Evolutionary conservation across 53 echinoderm and acorn worm genomes (phyloP).

Genomic region (Echinarachnius parma): DNA sequence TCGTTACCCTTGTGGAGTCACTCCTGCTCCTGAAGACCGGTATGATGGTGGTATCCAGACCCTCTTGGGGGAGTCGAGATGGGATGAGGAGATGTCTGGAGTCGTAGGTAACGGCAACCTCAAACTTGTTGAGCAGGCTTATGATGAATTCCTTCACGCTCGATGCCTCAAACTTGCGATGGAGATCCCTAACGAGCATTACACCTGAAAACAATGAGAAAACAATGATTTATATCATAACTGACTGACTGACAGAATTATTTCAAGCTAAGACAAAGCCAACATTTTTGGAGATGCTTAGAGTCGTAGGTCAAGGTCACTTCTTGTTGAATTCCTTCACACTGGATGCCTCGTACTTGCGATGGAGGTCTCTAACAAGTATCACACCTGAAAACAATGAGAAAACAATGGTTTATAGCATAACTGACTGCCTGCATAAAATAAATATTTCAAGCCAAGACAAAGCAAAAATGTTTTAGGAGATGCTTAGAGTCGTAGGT

Average conservation of each 20-base stretch:
- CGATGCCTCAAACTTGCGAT: constrained; percentile 85
- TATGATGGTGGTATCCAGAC: constrained; percentile 68
- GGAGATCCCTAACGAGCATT: constrained; percentile 80
- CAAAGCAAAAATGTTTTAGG: constrained; percentile 79
- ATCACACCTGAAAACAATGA: constrained; percentile 99
- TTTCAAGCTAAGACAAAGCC: too few relatives aligned
- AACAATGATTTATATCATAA: too few relatives aligned
- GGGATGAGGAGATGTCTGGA: constrained; percentile 83
- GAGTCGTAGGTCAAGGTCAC: constrained; percentile 90
- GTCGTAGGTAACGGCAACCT: constrained; percentile 94
- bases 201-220: too few relatives aligned
- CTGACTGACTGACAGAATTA: too few relatives aligned
- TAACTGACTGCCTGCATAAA: too few relatives aligned
- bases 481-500: constrained; percentile 85
- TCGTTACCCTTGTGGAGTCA: constrained; percentile 39
- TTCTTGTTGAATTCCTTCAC: constrained; percentile 92
- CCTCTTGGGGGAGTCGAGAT: constrained; percentile 71
- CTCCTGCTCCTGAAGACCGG: constrained; percentile 62
- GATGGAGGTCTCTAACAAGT: constrained; percentile 78
- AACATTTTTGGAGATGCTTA: too few relatives aligned
- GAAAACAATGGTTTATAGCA: too few relatives aligned
- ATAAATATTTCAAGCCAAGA: too few relatives aligned
- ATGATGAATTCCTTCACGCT: constrained; percentile 89
- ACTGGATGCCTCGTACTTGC: constrained; percentile 81
- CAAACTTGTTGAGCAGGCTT: constrained; percentile 95